Base-by-base conservation (phyloP, 2,888 invertebrate species). In the Pristionchus maxplancki region DNA sequence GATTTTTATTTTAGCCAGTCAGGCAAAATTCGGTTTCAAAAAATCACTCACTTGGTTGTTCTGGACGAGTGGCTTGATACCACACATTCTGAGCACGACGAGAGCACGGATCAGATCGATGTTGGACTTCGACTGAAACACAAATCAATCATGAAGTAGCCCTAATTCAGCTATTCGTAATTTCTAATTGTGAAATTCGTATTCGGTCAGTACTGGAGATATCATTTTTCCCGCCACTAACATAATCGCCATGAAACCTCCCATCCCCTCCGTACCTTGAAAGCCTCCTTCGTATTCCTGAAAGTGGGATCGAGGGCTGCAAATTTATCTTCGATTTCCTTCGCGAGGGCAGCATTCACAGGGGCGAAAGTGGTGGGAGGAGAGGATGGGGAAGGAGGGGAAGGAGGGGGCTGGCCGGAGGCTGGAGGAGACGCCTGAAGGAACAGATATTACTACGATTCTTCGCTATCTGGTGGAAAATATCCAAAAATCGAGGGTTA, bases 221-320 rank as follows among this genome's bases (percentile, higher is more conserved):
- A n/a, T n/a, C n/a, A n/a, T n/a, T n/a, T n/a, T n/a, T n/a, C n/a
- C n/a, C n/a, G n/a, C n/a, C n/a, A 20, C 24, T 28, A 28, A 9
- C 44, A 44, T 44, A 44, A 9, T n/a, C n/a, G n/a, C 44, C 44
- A 44, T 24, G 58, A 58, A n/a, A 58, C 17, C 58, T 58, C 6
- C 15, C n/a, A 13, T 5, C 48, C 15, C 24, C 3, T 9, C 40
- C 85, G 3, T 5, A 94, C 94, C 92, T 94, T 94, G 88, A 94
- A 94, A 4, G 94, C 94, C 85, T 94, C 94, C 84, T 94, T 91
- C 17, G 93, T 93, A 86, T 94, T 94, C 37, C 92, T 90, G 88
- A 94, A 94, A 6, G 91, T 91, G 58, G 93, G 90, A 92, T 94
- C 94, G 37, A 94, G 90, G 34, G 89, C 88, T 31, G 89, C 85